Conservation (phyloP, 2,113 vertebrate genomes). For the Barnardius zonarius region DNA sequence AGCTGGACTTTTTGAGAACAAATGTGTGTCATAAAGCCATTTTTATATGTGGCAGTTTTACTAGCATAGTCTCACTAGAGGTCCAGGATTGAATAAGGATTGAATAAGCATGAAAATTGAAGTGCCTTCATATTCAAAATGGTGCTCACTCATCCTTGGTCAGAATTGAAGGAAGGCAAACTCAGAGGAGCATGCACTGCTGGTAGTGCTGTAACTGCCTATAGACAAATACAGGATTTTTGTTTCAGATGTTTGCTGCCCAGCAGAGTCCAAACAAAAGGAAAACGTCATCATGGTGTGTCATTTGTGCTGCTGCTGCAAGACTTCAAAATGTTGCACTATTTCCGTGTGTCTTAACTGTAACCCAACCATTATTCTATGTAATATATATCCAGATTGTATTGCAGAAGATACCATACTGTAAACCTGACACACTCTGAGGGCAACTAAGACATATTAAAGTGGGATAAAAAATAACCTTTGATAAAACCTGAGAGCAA, state of each 20-base stretch:
- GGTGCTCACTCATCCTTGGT: not conserved
- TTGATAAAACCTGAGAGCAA: not conserved
- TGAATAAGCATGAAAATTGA: constrained; percentile 14
- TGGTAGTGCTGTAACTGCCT: not conserved
- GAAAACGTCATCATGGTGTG: not conserved
- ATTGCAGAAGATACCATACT: not conserved
- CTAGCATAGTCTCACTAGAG: not conserved
- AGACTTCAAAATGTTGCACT: not conserved
- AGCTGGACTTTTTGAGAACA: not conserved
- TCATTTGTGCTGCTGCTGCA: not conserved
- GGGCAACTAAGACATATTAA: not conserved
- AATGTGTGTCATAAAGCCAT: not conserved
- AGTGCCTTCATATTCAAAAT: not conserved
- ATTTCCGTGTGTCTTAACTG: not conserved
- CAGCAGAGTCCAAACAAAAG: not conserved
- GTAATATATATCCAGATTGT: not conserved
- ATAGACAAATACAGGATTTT: not conserved
- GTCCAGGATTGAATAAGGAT: not conserved
- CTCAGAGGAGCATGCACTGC: not conserved
- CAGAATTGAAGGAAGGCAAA: not conserved
- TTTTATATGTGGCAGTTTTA: not conserved
- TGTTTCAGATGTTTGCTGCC: not conserved
- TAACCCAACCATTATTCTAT: not conserved
- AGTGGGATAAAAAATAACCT: not conserved
- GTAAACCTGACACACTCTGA: not conserved